Evolutionary conservation across 1,140 invertebrate genomes (phyloP), one percentile per base, ranked within the genome.

Genomic region (Hycleus phaleratus): DNA sequence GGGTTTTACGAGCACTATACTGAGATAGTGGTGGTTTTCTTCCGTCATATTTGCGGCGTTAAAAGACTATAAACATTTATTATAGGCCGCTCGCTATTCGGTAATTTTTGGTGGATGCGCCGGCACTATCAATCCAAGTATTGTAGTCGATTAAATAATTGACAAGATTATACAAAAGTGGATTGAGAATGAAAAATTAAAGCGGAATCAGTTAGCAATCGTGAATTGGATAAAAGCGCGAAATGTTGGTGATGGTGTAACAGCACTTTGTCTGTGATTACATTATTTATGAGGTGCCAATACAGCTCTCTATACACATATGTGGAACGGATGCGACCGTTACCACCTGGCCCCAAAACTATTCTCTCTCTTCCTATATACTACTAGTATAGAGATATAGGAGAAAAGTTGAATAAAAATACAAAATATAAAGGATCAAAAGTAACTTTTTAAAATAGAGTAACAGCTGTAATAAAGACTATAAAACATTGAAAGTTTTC

Each of bases 271-370:
- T 65, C 60, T 61, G 57, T 63, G 58, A 63, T 65, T 65, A 62
- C 60, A 65, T 65, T 65, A 65, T 65, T 65, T 65, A 65, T 65
- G 63, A 65, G 63, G 57, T 65, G 60, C 63, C 63, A 62, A 65
- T 65, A 62, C 18, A 18, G 18, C 18, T 57, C 58, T 57, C 63
- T 61, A 65, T 65, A 62, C 60, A 61, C 60, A 65, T 59, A 55
- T 51, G 58, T 49, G 60, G 60, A 51, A 45, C 60, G 55, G 60
- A 62, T 65, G 63, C 60, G 63, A 65, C 60, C 53, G 54, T 52
- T 60, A 55, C 43, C 63, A 62, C 60, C 60, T 59, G 60, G 48
- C 50, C 46, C 53, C 51, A 47, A 46, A 42, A 45, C 9, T 46
- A 42, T 45, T 18, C 18, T 44, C 42, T 43, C 51, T 42, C 42